Conservation (phyloP, 2,113 vertebrate species). For the Hoplias malabaricus region DNA sequence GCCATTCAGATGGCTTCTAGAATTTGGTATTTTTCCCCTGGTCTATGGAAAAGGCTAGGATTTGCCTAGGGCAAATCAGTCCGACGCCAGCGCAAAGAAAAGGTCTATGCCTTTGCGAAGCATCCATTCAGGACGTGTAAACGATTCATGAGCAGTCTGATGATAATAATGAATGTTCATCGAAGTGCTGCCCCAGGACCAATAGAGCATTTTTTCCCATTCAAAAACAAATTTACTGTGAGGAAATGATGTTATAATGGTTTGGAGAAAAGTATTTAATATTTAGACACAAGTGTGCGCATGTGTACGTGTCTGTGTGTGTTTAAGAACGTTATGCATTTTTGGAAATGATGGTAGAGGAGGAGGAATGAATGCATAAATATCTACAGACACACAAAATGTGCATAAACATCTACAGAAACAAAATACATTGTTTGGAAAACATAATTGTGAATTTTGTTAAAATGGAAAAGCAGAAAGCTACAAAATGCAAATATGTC, state of each 20-base stretch:
- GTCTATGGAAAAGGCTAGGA: constrained; percentile 12
- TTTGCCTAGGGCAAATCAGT: not conserved
- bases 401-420: not conserved
- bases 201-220: constrained; percentile 12
- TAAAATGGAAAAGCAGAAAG: too few species aligned
- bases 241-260: constrained; percentile 31
- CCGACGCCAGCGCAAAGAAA: not conserved
- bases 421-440: too few species aligned
- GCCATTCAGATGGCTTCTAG: not conserved
- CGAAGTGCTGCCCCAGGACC: not conserved
- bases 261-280: constrained; percentile 16
- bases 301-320: not conserved
- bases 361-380: not conserved
- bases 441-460: too few species aligned
- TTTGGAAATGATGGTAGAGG: not conserved
- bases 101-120: not conserved
- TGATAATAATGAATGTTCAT: constrained; percentile 10
- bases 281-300: not conserved
- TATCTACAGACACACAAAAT: not conserved
- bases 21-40: not conserved
- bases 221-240: constrained; percentile 8
- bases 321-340: not conserved
- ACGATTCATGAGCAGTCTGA: constrained; percentile 8
- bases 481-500: too few species aligned
- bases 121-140: constrained; percentile 7